Evolutionary conservation across 2,113 vertebrate genomes (phyloP), one percentile per base, ranked within the genome.

Genomic region (Meles meles): DNA sequence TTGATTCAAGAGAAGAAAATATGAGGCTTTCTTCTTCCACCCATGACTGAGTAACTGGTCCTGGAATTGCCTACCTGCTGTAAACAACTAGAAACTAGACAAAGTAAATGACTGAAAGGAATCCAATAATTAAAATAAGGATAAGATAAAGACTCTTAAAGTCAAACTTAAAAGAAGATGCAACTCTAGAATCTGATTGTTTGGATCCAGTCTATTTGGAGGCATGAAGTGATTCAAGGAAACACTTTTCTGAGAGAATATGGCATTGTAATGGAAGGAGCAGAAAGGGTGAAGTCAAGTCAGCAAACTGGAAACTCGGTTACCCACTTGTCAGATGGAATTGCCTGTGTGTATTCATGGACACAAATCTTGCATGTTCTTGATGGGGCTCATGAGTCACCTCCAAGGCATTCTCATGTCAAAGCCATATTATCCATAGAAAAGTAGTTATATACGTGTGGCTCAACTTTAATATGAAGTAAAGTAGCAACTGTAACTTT

Each of bases 81-180:
- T 77, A 55, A 96, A 82, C 8, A 83, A 72, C 11, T 37, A 69
- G 85, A 65, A 67, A 61, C 42, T 11, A 63, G 44, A 79, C 7
- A 93, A 79, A 94, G 49, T 76, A 86, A 84, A 83, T 47, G 83
- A 23, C 80, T 83, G 39, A 90, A 83, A 95, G 37, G 31, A 93
- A 88, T 39, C 67, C 87, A 15, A 25, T 25, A 90, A 59, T 72
- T 87, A 80, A 94, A 94, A 76, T 21, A 44, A 89, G 65, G 76
- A 31, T 80, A 83, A 82, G 20, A 76, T 92, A 83, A 94, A 83
- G 34, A 83, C 5, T 44, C 29, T 15, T 81, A 83, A 65, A 93
- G 25, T 85, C 3, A 91, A 61, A 86, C 27, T 84, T 83, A 39
- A 81, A 93, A 92, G 67, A 88, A 91, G 15, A 71, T 27, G 14